These are phyloP conservation scores for Melanerpes formicivorus DNA, from an alignment of 2,113 vertebrate genomes.

Conservation along the genomic window DNA sequence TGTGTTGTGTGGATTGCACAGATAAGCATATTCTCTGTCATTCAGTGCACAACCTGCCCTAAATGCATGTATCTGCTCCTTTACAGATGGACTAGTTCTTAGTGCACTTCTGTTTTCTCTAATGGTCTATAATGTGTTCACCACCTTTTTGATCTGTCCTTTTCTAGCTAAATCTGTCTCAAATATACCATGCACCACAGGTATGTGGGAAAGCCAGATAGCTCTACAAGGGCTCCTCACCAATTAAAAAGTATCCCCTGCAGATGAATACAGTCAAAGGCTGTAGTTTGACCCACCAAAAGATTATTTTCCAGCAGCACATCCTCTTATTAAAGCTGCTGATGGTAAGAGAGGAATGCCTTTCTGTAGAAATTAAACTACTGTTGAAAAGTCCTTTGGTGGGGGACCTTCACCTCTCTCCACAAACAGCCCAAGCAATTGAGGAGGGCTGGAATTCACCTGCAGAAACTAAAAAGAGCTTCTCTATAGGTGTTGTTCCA, in stretches of 20 bases:
- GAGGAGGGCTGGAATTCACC: conserved; percentile 30
- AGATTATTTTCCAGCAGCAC: conserved; percentile 23
- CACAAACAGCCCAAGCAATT: conserved; percentile 10
- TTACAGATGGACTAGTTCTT: conserved; percentile 9
- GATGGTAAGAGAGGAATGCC: conserved; percentile 2
- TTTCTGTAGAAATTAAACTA: conserved; percentile 61
- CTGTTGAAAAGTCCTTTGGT: neutral
- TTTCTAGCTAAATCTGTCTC: conserved; percentile 34
- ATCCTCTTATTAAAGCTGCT: conserved; percentile 9
- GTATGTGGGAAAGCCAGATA: conserved; percentile 11
- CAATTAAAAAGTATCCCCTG: conserved; percentile 61
- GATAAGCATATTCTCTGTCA: conserved; percentile 35
- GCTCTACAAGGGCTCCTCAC: conserved; percentile 31
- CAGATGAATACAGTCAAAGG: conserved; percentile 18
- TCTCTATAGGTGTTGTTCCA: neutral
- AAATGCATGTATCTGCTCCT: neutral
- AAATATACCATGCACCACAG: neutral
- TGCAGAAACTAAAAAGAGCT: neutral
- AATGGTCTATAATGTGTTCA: neutral
- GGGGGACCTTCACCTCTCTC: neutral
- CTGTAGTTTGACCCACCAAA: neutral
- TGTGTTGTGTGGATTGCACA: conserved; percentile 32
- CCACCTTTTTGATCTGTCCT: neutral
- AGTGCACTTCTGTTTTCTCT: neutral
- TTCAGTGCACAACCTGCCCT: neutral